Base-by-base conservation (phyloP, 2,888 invertebrate species). In the Andrena bucephala region DNA sequence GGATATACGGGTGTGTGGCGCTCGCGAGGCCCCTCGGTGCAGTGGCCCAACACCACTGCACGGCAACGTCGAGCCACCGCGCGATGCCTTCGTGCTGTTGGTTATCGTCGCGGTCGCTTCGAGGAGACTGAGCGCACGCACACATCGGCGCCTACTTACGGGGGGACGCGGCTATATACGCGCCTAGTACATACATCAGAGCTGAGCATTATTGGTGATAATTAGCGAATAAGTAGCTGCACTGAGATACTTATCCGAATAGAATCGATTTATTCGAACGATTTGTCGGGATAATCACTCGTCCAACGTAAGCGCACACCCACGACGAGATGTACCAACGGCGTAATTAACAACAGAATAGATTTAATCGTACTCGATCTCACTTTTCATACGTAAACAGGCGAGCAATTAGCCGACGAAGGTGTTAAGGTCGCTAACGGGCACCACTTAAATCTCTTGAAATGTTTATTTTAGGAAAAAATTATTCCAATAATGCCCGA, bases 101-200 rank as follows among this genome's bases (percentile, higher is more conserved):
- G 85, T 87, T 85, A 87, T 87, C 86, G 84, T 65, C 83, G 79
- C 69, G 83, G 78, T 80, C 83, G 85, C 86, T 86, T 87, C 85
- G 82, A 78, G 77, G 81, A 81, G 81, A 52, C 85, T 65, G 79
- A 57, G 54, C 66, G 66, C 72, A 5, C 33, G 8, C 24, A 50
- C 60, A 24, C 36, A 54, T 54, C n/a, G 54, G 20, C 20, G 24
- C n/a, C 20, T 54, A 54, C 20, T n/a, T 54, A 54, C 54, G 20
- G 54, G 54, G 54, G 54, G 20, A 24, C 20, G 24, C n/a, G 54
- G 24, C 20, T 54, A 54, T 54, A 24, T 20, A 20, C 20, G 20
- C 20, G 54, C 7, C 54, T 8, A 54, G 24, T 27, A 13, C 10
- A 57, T 27, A 24, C 57, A 27, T 57, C 2, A 10, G 57, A 24